Conservation (phyloP, 2,797 vertebrate genomes). For the Momotus momota region DNA sequence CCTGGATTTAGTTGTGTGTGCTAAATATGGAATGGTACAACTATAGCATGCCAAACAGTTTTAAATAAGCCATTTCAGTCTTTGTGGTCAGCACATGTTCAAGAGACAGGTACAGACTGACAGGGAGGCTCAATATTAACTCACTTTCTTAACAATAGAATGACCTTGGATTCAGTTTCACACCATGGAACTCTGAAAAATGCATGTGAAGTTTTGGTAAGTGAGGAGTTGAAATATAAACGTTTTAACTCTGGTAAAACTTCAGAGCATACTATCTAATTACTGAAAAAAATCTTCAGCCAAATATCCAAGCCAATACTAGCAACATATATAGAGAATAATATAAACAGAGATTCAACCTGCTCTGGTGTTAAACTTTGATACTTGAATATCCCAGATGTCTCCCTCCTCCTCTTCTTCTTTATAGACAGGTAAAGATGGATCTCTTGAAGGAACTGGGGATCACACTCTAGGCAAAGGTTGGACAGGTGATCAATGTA, state of each 20-base stretch:
- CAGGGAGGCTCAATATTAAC: not conserved
- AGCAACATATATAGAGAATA: conserved; percentile 52
- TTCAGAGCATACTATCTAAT: not conserved
- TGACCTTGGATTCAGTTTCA: not conserved
- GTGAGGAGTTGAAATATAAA: not conserved
- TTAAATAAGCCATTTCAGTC: not conserved
- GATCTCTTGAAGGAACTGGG: conserved; percentile 85
- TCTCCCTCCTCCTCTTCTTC: conserved; percentile 84
- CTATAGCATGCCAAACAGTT: not conserved
- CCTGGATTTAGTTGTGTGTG: not conserved
- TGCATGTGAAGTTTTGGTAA: not conserved
- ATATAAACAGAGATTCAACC: conserved; percentile 79
- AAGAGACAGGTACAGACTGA: not conserved
- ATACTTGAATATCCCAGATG: conserved; percentile 83
- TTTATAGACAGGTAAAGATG: conserved; percentile 85
- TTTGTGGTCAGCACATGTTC: not conserved
- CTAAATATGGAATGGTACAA: not conserved
- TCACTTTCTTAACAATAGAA: not conserved
- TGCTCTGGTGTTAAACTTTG: conserved; percentile 85
- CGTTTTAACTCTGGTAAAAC: not conserved
- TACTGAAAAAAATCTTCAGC: not conserved
- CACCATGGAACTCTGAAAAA: not conserved
- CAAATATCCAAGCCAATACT: not conserved
- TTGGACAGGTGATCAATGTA: conserved; percentile 93
- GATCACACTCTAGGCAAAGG: conserved; percentile 90